Evolutionary conservation across 2,797 vertebrate genomes (phyloP).

Genomic region (Tamandua tetradactyla): DNA sequence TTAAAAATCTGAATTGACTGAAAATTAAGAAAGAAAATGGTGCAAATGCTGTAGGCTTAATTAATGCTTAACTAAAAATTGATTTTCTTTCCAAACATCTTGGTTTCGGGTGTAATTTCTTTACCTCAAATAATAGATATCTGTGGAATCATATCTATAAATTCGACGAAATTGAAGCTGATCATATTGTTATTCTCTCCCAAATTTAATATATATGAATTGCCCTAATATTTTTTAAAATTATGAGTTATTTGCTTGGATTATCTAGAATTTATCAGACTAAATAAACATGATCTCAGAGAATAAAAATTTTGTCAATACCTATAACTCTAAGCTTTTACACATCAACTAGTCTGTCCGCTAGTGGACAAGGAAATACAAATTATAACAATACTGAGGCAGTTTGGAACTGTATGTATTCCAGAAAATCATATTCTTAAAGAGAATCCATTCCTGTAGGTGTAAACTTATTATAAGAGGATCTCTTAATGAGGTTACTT

Average conservation of each 20-base stretch:
- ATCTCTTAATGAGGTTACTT: too few species aligned
- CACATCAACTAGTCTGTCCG: not conserved
- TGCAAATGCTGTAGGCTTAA: not conserved
- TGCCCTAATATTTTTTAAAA: not conserved
- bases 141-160: not conserved
- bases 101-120: not conserved
- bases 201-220: not conserved
- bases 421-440: too few species aligned
- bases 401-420: too few species aligned
- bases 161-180: not conserved
- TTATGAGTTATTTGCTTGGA: not conserved
- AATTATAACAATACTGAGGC: not conserved
- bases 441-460: too few species aligned
- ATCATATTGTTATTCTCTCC: not conserved
- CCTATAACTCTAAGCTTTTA: not conserved
- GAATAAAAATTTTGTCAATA: not conserved
- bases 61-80: not conserved
- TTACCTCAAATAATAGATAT: not conserved
- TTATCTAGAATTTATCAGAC: not conserved
- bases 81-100: slow-evolving; percentile 16
- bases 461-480: too few species aligned
- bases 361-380: not conserved
- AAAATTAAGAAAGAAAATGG: not conserved
- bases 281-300: slow-evolving; percentile 12
- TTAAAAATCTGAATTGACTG: not conserved